These are phyloP conservation scores for Nephrotoma appendiculata DNA, from an alignment of 2,888 invertebrate genomes.

Conservation along the genomic window DNA sequence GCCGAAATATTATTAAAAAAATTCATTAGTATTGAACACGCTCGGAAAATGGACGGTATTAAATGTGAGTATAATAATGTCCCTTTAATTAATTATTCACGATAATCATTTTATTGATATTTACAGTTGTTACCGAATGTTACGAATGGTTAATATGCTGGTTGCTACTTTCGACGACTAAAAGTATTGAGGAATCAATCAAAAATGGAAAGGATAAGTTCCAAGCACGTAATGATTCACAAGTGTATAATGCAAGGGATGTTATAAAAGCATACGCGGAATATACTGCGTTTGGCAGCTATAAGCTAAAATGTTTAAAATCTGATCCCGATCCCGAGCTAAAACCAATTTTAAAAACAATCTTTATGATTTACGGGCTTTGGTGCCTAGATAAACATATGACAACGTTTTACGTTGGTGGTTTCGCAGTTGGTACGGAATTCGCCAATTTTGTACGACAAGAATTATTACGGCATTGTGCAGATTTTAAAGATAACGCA, in stretches of 20 bases:
- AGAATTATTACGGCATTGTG: constrained; percentile 53
- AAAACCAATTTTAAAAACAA: constrained; percentile 33
- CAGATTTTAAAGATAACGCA: constrained; percentile 54
- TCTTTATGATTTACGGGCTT: constrained; percentile 41
- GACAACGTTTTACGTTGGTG: constrained; percentile 50
- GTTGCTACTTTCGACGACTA: constrained; percentile 53
- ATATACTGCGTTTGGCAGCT: constrained; percentile 37
- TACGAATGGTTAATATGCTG: constrained; percentile 79
- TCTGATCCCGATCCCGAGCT: constrained; percentile 25
- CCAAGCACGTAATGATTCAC: constrained; percentile 61
- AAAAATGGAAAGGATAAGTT: constrained; percentile 49
- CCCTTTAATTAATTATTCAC: background rate
- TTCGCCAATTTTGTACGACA: constrained; percentile 48
- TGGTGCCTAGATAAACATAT: constrained; percentile 53
- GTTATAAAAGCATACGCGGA: constrained; percentile 68
- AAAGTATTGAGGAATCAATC: constrained; percentile 41
- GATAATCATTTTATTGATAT: constrained; percentile 5
- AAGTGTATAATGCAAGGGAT: constrained; percentile 64
- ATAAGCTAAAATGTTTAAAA: constrained; percentile 19
- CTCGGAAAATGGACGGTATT: constrained; percentile 16
- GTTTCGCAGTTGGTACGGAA: constrained; percentile 35
- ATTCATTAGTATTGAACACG: background rate
- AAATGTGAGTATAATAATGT: constrained; percentile 21
- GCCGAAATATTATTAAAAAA: constrained; percentile 30
- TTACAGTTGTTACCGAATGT: constrained; percentile 50